These are phyloP conservation scores for Ochlodes sylvanus DNA, from an alignment of 2,888 invertebrate species.

Conservation along the genomic window DNA sequence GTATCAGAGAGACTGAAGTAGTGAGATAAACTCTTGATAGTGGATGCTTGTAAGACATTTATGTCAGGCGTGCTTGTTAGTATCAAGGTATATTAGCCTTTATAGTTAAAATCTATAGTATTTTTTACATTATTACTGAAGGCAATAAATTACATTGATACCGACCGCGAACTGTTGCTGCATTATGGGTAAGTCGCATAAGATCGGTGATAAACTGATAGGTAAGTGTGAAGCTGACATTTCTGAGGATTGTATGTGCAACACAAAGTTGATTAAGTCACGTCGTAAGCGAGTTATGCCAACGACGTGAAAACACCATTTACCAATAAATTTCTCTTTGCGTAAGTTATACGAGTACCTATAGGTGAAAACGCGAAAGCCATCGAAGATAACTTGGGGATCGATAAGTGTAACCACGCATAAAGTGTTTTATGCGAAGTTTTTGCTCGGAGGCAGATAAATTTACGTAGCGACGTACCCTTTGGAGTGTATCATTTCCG, in stretches of 20 bases:
- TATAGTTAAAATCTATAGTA: too few species aligned
- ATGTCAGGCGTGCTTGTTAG: too few species aligned
- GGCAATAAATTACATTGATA: conserved; percentile 1
- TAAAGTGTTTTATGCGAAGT: conserved; percentile 34
- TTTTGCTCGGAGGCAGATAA: conserved; percentile 34
- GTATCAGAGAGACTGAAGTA: too few species aligned
- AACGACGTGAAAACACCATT: conserved; percentile 38
- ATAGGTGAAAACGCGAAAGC: conserved; percentile 28
- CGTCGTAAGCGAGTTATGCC: conserved; percentile 40
- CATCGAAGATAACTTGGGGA: conserved; percentile 16
- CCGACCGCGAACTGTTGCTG: not conserved
- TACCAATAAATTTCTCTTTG: conserved; percentile 38
- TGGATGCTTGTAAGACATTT: too few species aligned
- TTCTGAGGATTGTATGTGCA: conserved; percentile 48
- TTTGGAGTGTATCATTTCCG: conserved; percentile 73
- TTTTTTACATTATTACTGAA: too few species aligned
- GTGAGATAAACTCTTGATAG: too few species aligned
- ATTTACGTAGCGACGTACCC: conserved; percentile 43
- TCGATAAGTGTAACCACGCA: conserved; percentile 19
- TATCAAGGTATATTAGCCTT: too few species aligned
- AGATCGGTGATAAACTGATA: conserved; percentile 39
- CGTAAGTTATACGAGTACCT: conserved; percentile 23
- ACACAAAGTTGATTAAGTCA: conserved; percentile 43
- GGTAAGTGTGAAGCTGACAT: conserved; percentile 60
- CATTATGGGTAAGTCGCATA: not conserved